phyloP scores from a whole-genome alignment of 2,888 invertebrate species.

The Synergus itoensis region DNA sequence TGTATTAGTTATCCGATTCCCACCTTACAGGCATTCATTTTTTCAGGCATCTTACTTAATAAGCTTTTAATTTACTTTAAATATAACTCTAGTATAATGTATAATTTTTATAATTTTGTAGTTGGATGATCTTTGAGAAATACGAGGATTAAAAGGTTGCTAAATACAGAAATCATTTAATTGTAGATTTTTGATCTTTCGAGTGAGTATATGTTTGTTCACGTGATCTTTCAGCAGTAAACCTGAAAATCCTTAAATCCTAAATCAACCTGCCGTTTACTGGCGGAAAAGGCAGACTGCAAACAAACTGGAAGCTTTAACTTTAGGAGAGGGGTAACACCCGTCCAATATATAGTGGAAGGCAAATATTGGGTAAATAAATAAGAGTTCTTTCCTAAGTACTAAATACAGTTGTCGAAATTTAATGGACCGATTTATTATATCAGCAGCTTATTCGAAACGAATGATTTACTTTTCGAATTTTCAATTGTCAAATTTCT shows the following conservation, averaged over 20 bases:
- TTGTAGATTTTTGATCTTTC: conserved; percentile 22
- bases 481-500: too few relatives aligned
- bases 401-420: conserved; percentile 54
- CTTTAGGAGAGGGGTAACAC: conserved; percentile 44
- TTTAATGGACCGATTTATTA: conserved; percentile 52
- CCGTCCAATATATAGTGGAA: conserved; percentile 69
- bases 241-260: conserved; percentile 75
- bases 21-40: too few relatives aligned
- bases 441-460: neutral
- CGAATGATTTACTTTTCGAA: conserved; percentile 40
- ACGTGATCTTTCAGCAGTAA: conserved; percentile 75
- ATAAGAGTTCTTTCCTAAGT: conserved; percentile 51
- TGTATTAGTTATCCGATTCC: too few relatives aligned
- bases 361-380: conserved; percentile 75
- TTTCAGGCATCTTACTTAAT: too few relatives aligned
- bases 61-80: too few relatives aligned
- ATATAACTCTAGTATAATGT: too few relatives aligned
- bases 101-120: too few relatives aligned
- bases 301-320: conserved; percentile 66
- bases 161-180: conserved; percentile 70
- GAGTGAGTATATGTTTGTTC: conserved; percentile 68
- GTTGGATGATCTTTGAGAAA: neutral
- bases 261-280: conserved; percentile 74
- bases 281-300: conserved; percentile 65
- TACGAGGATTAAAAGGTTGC: conserved; percentile 43